Evolutionary conservation across 2,113 vertebrate genomes (phyloP).

Genomic region (Erythrolamprus reginae): DNA sequence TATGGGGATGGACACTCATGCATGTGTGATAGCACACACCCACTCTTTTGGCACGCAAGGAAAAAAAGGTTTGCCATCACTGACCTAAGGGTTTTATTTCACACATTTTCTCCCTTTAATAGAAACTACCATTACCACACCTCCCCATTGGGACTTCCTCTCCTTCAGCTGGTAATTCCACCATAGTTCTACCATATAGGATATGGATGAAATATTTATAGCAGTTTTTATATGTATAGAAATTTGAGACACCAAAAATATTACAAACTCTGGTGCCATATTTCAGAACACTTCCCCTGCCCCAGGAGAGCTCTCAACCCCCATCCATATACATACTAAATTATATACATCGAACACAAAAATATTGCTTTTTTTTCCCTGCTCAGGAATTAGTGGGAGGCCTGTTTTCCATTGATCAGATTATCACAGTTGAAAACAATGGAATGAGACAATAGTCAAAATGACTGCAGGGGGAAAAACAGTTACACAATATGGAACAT

Average conservation of each 20-base stretch:
- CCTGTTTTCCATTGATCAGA: background rate
- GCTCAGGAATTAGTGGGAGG: background rate
- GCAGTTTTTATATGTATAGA: background rate
- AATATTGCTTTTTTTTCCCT: background rate
- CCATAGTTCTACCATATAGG: background rate
- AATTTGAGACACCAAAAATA: background rate
- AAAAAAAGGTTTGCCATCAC: too few relatives aligned
- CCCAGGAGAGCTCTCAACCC: background rate
- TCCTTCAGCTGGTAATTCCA: background rate
- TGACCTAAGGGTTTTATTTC: background rate
- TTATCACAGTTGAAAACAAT: background rate
- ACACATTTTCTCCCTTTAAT: too few relatives aligned
- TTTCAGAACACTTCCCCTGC: background rate
- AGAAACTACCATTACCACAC: too few relatives aligned
- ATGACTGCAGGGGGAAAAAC: background rate
- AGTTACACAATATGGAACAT: background rate
- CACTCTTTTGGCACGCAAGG: too few relatives aligned
- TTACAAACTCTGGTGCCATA: background rate
- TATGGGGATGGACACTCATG: too few relatives aligned
- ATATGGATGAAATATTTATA: background rate
- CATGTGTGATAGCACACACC: too few relatives aligned
- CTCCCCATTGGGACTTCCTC: background rate
- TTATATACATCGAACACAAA: background rate
- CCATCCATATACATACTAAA: background rate
- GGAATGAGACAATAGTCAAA: background rate